Percentiles rank a stretch among this genome's conserved stretches.
phyloP scores from a whole-genome alignment of 2,888 invertebrate genomes.

The Polymixis lichenea region DNA sequence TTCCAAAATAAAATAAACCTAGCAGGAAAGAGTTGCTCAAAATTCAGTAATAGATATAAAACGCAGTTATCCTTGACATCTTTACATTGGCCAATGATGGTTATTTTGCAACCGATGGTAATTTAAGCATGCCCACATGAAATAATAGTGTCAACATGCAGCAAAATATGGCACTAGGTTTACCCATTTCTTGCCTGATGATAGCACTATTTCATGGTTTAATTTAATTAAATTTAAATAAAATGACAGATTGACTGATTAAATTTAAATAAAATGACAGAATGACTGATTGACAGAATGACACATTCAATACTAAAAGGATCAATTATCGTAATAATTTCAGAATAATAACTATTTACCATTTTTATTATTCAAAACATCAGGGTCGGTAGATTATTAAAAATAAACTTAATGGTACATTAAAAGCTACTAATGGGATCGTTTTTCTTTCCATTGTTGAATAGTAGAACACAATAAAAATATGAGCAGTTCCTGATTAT shows the following conservation, averaged over 20 bases:
- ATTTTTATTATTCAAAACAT: no score
- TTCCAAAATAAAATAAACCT: neutral
- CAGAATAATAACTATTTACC: conserved; percentile 9
- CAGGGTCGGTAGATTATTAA: no score
- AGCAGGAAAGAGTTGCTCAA: conserved; percentile 6
- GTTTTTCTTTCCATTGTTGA: neutral
- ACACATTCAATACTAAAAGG: neutral
- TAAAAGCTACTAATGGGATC: neutral
- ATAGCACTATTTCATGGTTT: neutral
- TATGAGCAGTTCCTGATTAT: neutral
- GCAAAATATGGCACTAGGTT: conserved; percentile 1
- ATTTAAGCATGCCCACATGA: conserved; percentile 11
- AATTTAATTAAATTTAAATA: neutral
- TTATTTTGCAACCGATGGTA: conserved; percentile 26
- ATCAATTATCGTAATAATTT: conserved; percentile 19
- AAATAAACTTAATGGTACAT: no score
- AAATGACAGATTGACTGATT: neutral
- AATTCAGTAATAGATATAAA: conserved; percentile 5
- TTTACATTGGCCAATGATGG: conserved; percentile 15
- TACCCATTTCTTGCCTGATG: neutral
- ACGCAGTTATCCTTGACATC: conserved; percentile 36
- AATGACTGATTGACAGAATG: no score
- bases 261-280: neutral
- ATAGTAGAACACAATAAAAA: neutral
- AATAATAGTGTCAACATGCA: conserved; percentile 13